These are phyloP conservation scores for Dolichallabes microphthalmus DNA, from an alignment of 2,113 vertebrate genomes.

Conservation along the genomic window DNA sequence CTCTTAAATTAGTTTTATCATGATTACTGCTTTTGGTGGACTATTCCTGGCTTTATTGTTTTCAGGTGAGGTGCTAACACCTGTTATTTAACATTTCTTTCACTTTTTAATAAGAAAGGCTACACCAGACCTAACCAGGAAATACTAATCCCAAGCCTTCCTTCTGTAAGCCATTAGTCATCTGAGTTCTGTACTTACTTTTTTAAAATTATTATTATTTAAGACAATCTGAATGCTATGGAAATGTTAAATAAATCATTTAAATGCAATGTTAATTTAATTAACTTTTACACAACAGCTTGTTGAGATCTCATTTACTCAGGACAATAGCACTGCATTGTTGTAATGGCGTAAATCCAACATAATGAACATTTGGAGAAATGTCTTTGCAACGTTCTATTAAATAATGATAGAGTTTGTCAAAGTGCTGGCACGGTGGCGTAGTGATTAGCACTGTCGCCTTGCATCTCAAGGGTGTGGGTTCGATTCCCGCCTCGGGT, in stretches of 20 bases:
- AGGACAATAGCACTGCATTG: background rate
- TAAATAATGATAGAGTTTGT: background rate
- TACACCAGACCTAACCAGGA: background rate
- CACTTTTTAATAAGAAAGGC: background rate
- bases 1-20: conserved; percentile 1
- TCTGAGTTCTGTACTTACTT: background rate
- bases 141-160: background rate
- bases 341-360: background rate
- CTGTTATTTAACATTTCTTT: background rate
- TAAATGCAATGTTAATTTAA: background rate
- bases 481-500: too few species aligned
- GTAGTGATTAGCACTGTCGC: too few species aligned
- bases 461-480: too few species aligned
- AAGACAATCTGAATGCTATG: background rate
- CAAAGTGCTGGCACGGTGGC: too few species aligned
- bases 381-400: background rate
- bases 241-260: background rate
- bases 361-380: background rate
- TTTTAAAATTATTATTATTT: background rate
- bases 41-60: conserved; percentile 34
- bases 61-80: conserved; percentile 29
- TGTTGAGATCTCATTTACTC: background rate
- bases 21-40: conserved; percentile 29
- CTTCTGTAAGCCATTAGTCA: background rate
- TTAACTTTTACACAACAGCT: background rate